Evolutionary conservation across 2,113 vertebrate genomes (phyloP).

Genomic region (Nicator chloris): DNA sequence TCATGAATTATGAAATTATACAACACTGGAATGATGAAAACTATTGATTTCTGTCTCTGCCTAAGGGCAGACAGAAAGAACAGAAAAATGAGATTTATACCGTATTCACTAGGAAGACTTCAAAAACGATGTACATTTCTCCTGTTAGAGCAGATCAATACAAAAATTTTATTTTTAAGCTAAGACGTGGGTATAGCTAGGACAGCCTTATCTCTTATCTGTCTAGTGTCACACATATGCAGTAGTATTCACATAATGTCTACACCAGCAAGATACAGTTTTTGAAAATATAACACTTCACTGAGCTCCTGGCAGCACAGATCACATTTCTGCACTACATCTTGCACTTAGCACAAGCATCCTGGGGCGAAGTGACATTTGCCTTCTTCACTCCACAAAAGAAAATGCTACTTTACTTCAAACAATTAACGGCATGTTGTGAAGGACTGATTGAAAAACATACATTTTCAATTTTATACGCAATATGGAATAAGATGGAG

Average conservation of each 20-base stretch:
- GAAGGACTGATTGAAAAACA: slow-evolving; percentile 1
- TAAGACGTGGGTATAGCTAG: background rate
- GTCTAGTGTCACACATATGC: background rate
- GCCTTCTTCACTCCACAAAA: slow-evolving; percentile 10
- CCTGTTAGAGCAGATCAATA: slow-evolving; percentile 47
- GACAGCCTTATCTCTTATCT: background rate
- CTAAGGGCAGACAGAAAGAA: slow-evolving; percentile 43
- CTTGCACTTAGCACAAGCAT: slow-evolving; percentile 30
- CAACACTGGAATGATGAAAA: background rate
- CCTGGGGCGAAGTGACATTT: slow-evolving; percentile 52
- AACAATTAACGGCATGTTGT: slow-evolving; percentile 8
- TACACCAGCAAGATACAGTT: background rate
- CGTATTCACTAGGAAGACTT: background rate
- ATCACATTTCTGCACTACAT: slow-evolving; percentile 5
- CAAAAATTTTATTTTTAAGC: slow-evolving; percentile 18
- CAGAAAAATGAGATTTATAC: slow-evolving; percentile 8
- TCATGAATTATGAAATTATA: slow-evolving; percentile 43
- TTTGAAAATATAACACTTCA: background rate
- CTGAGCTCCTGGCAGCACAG: slow-evolving; percentile 5
- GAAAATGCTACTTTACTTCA: slow-evolving; percentile 7
- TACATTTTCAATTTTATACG: background rate
- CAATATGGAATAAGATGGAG: background rate
- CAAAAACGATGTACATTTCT: background rate
- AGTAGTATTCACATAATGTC: background rate
- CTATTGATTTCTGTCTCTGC: slow-evolving; percentile 50